Evolutionary conservation across 2,113 vertebrate genomes (phyloP), one percentile per base, ranked within the genome.

Genomic region (Urocolius indicus): DNA sequence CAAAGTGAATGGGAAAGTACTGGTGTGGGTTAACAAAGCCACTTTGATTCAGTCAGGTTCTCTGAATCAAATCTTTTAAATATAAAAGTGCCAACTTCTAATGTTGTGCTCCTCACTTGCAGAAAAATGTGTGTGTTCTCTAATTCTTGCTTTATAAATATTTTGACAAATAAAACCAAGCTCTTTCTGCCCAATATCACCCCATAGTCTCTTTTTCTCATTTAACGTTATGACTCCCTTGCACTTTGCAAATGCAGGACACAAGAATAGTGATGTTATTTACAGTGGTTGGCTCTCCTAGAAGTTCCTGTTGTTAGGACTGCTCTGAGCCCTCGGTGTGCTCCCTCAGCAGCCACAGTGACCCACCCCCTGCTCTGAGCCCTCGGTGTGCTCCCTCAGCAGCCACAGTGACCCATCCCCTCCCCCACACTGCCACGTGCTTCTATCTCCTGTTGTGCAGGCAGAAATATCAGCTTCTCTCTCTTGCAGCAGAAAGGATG

Each of bases 371-470:
- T 38, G 26, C 46, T 49, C 13, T 8, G 26, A 67, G 20, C 24
- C 9, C 38, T 22, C 0, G 0, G 14, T 3, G 15, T 43, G 20
- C 3, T 20, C 51, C 32, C 34, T 6, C 32, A 23, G n/a, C 43
- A 55, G 41, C 22, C 41, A 17, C 34, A 34, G 58, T 43, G 68
- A 51, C 49, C 8, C 24, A n/a, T n/a, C n/a, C n/a, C 38, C 38
- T 41, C 46, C 12, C 16, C 27, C 27, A 13, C 1, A 3, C 52
- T n/a, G 23, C 26, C 43, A 19, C 0, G 0, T 18, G 13, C 13
- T 66, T 36, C 52, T 23, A 38, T 11, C 74, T 79, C 38, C 45
- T n/a, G 16, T 59, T 3, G 0, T 8, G 11, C 19, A 27, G 5
- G 66, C 36, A 72, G 18, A 66, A 79, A 78, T n/a, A 72, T 5